Percentiles rank a stretch among this genome's conserved stretches.
phyloP scores from a whole-genome alignment of 2,888 invertebrate species.

The Athetis lepigone region DNA sequence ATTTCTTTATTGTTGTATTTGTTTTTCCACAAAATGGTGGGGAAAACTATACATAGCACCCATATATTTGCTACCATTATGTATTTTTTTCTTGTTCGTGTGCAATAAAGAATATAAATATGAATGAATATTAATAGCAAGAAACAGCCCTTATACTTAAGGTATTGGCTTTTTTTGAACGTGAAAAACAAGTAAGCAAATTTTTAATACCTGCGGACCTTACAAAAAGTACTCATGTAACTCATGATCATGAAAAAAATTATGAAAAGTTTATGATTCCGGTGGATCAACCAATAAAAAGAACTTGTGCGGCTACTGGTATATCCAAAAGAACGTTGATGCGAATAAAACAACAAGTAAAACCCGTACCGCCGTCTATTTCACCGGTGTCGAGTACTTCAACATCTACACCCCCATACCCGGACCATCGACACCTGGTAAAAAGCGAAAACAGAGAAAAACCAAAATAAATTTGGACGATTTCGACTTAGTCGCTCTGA shows the following conservation, averaged over 20 bases:
- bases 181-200: constrained; percentile 33
- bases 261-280: constrained; percentile 12
- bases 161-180: constrained; percentile 38
- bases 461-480: constrained; percentile 2
- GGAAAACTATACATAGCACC: no score
- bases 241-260: constrained; percentile 11
- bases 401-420: constrained; percentile 14
- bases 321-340: constrained; percentile 1
- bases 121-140: no score
- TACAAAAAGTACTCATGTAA: neutral
- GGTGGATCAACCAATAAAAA: constrained; percentile 20
- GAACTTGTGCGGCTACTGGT: constrained; percentile 26
- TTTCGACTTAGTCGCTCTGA: constrained; percentile 15
- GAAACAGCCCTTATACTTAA: constrained; percentile 35
- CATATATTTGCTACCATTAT: no score
- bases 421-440: constrained; percentile 21
- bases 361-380: constrained; percentile 8
- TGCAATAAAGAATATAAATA: no score
- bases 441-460: constrained; percentile 6
- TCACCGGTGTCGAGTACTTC: constrained; percentile 16
- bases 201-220: constrained; percentile 12
- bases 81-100: no score
- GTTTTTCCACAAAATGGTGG: no score
- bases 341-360: constrained; percentile 10
- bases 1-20: no score